Evolutionary conservation across 2,797 vertebrate genomes (phyloP).

Genomic region (Gallinago nigripennis): DNA sequence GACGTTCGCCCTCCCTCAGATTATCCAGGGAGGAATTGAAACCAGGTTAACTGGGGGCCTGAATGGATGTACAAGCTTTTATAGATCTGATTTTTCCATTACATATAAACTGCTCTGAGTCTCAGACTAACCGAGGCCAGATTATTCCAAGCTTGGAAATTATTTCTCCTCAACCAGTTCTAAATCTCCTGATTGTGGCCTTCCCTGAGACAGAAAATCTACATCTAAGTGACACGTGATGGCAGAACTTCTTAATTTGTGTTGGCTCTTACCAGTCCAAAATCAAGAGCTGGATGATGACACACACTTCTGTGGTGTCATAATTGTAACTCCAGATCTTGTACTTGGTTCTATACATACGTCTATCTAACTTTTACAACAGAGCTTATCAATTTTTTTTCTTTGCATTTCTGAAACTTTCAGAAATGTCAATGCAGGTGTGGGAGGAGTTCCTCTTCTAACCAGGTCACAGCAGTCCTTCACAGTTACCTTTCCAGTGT

Average conservation of each 20-base stretch:
- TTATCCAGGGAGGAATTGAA: constrained; percentile 20
- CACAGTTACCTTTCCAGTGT: not conserved
- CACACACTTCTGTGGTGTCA: not conserved
- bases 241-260: not conserved
- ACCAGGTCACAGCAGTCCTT: not conserved
- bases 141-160: not conserved
- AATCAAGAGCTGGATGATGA: not conserved
- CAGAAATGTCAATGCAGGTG: accelerated
- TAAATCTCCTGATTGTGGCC: not conserved
- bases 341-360: not conserved
- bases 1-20: constrained; percentile 12
- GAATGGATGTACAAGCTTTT: not conserved
- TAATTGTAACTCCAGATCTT: not conserved
- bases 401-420: not conserved
- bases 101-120: not conserved
- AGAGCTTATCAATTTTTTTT: not conserved
- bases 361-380: not conserved
- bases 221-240: not conserved
- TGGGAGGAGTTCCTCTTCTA: not conserved
- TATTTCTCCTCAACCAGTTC: not conserved
- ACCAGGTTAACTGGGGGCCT: not conserved
- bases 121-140: not conserved
- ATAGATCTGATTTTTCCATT: constrained; percentile 31
- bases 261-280: not conserved
- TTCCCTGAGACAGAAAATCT: not conserved